Base-by-base conservation (phyloP, 2,888 invertebrate genomes). In the Drosophila austrosaltans region DNA sequence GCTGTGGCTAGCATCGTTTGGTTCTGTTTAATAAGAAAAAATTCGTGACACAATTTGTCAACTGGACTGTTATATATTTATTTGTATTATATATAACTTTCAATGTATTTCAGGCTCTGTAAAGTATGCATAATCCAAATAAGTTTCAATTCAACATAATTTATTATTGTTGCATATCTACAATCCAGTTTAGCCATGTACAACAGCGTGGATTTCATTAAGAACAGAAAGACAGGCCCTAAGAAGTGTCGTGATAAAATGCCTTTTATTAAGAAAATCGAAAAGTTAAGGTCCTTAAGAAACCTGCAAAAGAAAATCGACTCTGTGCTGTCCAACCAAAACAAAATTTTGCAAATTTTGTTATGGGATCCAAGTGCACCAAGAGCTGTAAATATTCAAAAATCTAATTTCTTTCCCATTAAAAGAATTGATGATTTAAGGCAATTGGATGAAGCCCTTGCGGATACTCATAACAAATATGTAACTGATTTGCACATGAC, bases 391-490 rank as follows among this genome's bases (percentile, higher is more conserved):
- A 10, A 6, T 5, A 22, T n/a, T 53, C 8, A 6, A 3, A 39
- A 54, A n/a, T 8, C 22, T 1, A n/a, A 28, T 6, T 67, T 28
- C 44, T 72, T 72, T 36, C 72, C 72, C 1, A 7, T 72, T 3
- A 54, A 57, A 1, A 66, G 67, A 12, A 53, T 25, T 5, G 20
- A 62, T 0, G 72, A 72, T 20, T 58, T 67, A 28, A 8, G 10
- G 3, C 58, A 40, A 12, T 39, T 72, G 8, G 72, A 72, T 20
- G 30, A 53, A 1, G 54, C 62, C 30, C 40, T 72, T 40, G 53
- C 72, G 2, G 10, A 62, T 3, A 53, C 72, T 30, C 30, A 42
- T 8, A 72, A 63, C 28, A 44, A 54, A 66, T 72, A 59, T 58
- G 72, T 72, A 25, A 44, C 66, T 54, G 7, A n/a, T 7, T 59